Base-by-base conservation (phyloP, 2,888 invertebrate genomes). In the Watsonalla binaria region DNA sequence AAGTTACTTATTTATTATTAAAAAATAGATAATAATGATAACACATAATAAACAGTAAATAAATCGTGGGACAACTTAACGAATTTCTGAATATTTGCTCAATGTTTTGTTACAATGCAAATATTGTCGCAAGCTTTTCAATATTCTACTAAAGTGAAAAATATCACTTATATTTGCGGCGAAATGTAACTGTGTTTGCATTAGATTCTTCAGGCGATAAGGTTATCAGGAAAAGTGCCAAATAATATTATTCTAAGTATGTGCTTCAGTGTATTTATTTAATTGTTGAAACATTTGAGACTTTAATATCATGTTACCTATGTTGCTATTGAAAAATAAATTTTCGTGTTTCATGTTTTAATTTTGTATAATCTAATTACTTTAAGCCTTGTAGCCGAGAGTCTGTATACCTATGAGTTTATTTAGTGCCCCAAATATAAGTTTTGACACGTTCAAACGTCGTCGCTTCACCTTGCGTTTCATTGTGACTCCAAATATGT, bases 41-140 rank as follows among this genome's bases (percentile, higher is more conserved):
- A 49, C 46, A 47, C 47, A 50, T 54, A 51, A 53, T 54, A n/a
- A n/a, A 60, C 51, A 59, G 45, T 54, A 53, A 8, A 42, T 9
- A 42, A 42, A 42, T 54, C 53, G 55, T 65, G 62, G 54, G 62
- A 65, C 61, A 51, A 52, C 56, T n/a, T 58, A 49, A 49, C 49
- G 49, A 37, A 15, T 49, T 39, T 49, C 35, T 35, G 35, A 7
- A 57, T 59, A 57, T 74, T 72, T 68, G 63, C 59, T 50, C 34
- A 61, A 45, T 59, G 66, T 42, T 65, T 68, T 66, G 59, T 56
- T 54, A 53, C 55, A 58, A 57, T 57, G 67, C 64, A 70, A 75
- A 75, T 60, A 70, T 51, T 52, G 8, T 8, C 49, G 51, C 52
- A 58, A 58, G 55, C 47, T 56, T 58, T 34, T 54, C 59, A 33